Evolutionary conservation across 2,888 invertebrate species (phyloP).

Genomic region (Mesopsocus fuscifrons): DNA sequence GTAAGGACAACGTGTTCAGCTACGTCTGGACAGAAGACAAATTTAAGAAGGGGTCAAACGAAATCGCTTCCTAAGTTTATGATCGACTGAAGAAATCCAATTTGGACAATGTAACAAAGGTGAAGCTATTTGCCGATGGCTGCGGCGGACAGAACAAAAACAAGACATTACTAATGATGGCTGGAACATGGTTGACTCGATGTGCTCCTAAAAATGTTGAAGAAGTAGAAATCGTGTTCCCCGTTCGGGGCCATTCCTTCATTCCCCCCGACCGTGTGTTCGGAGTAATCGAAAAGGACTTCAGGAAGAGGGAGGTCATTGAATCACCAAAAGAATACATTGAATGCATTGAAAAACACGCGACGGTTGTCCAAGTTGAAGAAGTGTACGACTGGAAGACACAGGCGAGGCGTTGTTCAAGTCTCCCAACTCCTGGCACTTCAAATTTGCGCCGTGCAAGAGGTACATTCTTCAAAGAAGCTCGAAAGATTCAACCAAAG

Average conservation of each 20-base stretch:
- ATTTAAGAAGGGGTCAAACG: slow-evolving; percentile 14
- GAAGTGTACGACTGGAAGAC: slow-evolving; percentile 10
- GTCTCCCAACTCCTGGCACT: slow-evolving; percentile 12
- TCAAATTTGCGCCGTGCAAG: slow-evolving; percentile 12
- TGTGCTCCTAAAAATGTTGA: slow-evolving; percentile 8
- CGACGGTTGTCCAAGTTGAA: slow-evolving; percentile 12
- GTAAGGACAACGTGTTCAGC: slow-evolving; percentile 11
- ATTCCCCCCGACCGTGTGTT: slow-evolving; percentile 15
- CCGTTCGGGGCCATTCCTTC: slow-evolving; percentile 14
- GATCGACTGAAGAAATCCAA: slow-evolving; percentile 10
- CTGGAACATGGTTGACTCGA: slow-evolving; percentile 12
- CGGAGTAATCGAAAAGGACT: slow-evolving; percentile 14
- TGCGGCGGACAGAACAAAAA: slow-evolving; percentile 17
- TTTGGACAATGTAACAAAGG: slow-evolving; percentile 7
- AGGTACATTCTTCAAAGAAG: slow-evolving; percentile 11
- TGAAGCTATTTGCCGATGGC: slow-evolving; percentile 15
- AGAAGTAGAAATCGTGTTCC: slow-evolving; percentile 11
- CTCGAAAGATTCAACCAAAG: slow-evolving; percentile 2
- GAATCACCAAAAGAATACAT: slow-evolving; percentile 13
- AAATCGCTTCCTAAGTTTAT: slow-evolving; percentile 13
- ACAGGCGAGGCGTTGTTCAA: slow-evolving; percentile 11
- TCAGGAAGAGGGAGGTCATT: slow-evolving; percentile 14
- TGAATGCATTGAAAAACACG: slow-evolving; percentile 12
- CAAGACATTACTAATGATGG: slow-evolving; percentile 14
- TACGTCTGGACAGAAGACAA: slow-evolving; percentile 15